phyloP scores from a whole-genome alignment of 2,797 vertebrate species.

The Bradypus variegatus region DNA sequence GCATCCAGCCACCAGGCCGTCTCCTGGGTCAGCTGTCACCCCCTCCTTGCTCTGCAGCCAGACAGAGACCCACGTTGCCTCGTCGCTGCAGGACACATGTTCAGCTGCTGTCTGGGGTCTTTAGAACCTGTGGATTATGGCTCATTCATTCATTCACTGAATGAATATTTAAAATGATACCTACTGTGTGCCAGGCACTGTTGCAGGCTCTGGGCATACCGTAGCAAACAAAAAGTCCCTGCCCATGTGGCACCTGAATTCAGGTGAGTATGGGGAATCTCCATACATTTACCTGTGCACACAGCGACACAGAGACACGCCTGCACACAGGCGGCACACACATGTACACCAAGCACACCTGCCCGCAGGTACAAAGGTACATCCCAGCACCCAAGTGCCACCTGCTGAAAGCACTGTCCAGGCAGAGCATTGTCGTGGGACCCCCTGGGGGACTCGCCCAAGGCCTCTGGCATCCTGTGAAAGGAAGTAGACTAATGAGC shows the following conservation, averaged over 20 bases:
- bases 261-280: neutral
- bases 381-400: neutral
- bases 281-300: neutral
- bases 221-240: neutral
- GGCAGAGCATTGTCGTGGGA: neutral
- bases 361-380: neutral
- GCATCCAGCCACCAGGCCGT: accelerated
- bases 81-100: accelerated
- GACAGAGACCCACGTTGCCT: neutral
- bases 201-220: neutral
- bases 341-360: neutral
- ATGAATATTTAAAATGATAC: neutral
- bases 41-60: neutral
- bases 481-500: constrained; percentile 42
- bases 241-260: neutral
- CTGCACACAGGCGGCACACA: neutral
- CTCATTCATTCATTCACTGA: neutral
- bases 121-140: neutral
- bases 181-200: neutral
- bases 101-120: neutral
- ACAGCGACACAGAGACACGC: no score
- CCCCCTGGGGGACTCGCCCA: neutral
- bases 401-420: neutral
- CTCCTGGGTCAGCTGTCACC: neutral
- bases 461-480: constrained; percentile 41